Evolutionary conservation across 2,888 invertebrate species (phyloP), one percentile per base, ranked within the genome.

Genomic region (Quadroppia sp.): DNA sequence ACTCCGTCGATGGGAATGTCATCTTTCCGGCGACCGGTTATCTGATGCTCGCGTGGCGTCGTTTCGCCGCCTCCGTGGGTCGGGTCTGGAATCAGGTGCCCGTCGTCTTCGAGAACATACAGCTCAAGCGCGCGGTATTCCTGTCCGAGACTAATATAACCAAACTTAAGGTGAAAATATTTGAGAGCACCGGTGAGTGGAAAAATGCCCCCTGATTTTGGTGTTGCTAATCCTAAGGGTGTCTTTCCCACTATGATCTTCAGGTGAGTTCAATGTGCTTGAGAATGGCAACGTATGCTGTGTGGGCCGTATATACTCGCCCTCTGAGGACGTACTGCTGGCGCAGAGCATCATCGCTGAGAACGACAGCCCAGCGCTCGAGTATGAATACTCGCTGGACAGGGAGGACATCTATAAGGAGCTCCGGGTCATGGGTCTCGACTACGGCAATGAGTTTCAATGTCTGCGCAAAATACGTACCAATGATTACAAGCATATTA

Each of bases 351-450:
- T 45, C 2, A 2, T 45, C 11, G 2, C 6, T 45, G 48, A 13
- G 2, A 48, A 15, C 15, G 13, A 40, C 6, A 36, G 59, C 17
- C 32, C 9, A 42, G 36, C 17, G 11, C 25, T 45, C 2, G 45
- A 45, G 2, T 13, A 45, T 2, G 45, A 45, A 15, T 50, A 20
- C 20, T 20, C 15, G 11, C n/a, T 72, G 17, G 78, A 77, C n/a
- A 76, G 78, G 9, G 75, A 79, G 71, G 93, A 94, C 81, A 84
- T 92, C 23, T 94, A 94, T 85, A 93, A 93, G 82, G 93, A 93
- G 82, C 85, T 94, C 74, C 86, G 89, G 73, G 85, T 94, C 53
- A 87, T 93, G 78, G 94, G 94, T 0, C 94, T 94, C 82, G 90
- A 92, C 81, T 94, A 94, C 81, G 83, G 84, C 30, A 92, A 90